phyloP scores from a whole-genome alignment of 2,797 vertebrate species.

The Ptychadena robeensis region DNA sequence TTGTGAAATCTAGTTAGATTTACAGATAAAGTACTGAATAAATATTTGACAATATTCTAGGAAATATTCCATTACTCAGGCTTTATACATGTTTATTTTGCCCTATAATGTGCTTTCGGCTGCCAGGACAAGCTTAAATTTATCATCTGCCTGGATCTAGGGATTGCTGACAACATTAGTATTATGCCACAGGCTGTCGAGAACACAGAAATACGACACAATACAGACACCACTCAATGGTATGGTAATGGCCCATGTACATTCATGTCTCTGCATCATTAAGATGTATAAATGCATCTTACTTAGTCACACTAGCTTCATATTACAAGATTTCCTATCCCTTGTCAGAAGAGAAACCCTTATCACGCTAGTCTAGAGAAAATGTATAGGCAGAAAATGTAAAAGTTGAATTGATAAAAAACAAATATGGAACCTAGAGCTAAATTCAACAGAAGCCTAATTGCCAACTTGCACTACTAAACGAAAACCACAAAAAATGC shows the following conservation, averaged over 20 bases:
- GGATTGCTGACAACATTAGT: slow-evolving; percentile 42
- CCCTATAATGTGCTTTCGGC: slow-evolving; percentile 49
- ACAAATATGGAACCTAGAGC: too few species aligned
- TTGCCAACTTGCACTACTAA: too few species aligned
- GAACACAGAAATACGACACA: slow-evolving; percentile 19
- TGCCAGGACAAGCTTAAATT: slow-evolving; percentile 54
- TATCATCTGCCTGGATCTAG: slow-evolving; percentile 56
- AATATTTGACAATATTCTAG: slow-evolving; percentile 57
- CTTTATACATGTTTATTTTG: slow-evolving; percentile 53
- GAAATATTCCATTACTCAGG: slow-evolving; percentile 61
- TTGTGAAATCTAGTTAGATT: slow-evolving; percentile 29
- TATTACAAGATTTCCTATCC: neutral
- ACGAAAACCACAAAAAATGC: too few species aligned
- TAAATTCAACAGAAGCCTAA: too few species aligned
- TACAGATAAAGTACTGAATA: slow-evolving; percentile 39
- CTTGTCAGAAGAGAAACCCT: neutral
- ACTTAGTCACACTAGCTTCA: slow-evolving; percentile 1
- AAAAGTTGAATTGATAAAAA: too few species aligned
- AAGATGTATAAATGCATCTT: slow-evolving; percentile 18
- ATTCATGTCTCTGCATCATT: slow-evolving; percentile 42
- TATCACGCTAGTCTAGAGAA: neutral
- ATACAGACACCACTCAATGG: slow-evolving; percentile 28
- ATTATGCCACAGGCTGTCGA: slow-evolving; percentile 41
- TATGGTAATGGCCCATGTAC: slow-evolving; percentile 48
- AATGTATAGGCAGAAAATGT: neutral